Evolutionary conservation across 1,140 invertebrate genomes (phyloP).

Genomic region (Nasonia giraulti): DNA sequence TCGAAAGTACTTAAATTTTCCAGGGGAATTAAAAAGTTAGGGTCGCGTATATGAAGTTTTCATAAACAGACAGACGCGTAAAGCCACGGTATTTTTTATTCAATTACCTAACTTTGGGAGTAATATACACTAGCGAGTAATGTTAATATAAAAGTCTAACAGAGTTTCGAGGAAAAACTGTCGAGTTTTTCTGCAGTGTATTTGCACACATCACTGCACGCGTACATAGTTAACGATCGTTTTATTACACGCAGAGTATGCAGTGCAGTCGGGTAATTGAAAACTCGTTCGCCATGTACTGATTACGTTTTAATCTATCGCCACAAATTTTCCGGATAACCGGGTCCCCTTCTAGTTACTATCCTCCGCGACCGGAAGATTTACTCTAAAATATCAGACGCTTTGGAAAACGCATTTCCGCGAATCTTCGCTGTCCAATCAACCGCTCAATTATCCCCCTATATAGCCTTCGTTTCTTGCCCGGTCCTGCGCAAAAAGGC

Average conservation of each 20-base stretch:
- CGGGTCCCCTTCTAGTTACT: no score
- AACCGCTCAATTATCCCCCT: not conserved
- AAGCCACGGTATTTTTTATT: not conserved
- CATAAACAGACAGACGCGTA: not conserved
- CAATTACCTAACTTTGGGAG: not conserved
- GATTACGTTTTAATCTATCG: no score
- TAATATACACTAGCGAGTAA: not conserved
- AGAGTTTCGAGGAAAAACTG: not conserved
- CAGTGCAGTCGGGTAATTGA: no score
- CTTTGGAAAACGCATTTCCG: not conserved
- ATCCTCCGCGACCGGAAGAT: no score
- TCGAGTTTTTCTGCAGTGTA: no score
- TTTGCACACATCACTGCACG: no score
- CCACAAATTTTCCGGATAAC: no score
- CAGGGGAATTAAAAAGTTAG: not conserved
- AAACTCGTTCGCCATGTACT: no score
- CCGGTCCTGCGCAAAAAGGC: not conserved
- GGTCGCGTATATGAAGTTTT: not conserved
- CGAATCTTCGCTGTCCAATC: not conserved
- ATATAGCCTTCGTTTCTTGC: not conserved
- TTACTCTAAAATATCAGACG: not conserved
- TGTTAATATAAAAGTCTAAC: not conserved
- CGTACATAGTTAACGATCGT: no score
- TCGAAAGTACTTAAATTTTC: not conserved
- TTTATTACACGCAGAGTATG: no score